Percentiles rank a stretch among this genome's conserved stretches.
phyloP scores from a whole-genome alignment of 2,888 invertebrate genomes.

The Germaria angustata region DNA sequence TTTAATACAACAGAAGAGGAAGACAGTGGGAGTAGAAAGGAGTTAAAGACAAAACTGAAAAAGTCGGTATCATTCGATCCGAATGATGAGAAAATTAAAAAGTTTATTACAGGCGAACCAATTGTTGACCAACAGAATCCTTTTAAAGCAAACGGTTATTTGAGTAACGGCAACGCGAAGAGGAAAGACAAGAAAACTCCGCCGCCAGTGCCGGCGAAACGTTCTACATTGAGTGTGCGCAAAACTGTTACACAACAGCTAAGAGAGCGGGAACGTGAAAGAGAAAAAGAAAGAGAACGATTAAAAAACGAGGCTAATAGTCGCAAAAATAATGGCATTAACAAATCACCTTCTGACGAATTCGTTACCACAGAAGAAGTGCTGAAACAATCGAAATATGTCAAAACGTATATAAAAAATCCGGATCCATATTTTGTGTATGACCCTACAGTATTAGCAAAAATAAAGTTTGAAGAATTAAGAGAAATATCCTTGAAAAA shows the following conservation, averaged over 20 bases:
- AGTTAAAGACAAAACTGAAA: conserved; percentile 70
- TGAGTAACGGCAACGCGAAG: conserved; percentile 53
- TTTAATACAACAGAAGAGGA: conserved; percentile 63
- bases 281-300: conserved; percentile 73
- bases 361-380: conserved; percentile 79
- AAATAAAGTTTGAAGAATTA: conserved; percentile 76
- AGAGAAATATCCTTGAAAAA: conserved; percentile 72
- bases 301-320: conserved; percentile 68
- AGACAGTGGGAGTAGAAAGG: conserved; percentile 21
- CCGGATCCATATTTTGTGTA: conserved; percentile 79
- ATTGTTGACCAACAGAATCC: conserved; percentile 80
- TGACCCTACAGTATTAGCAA: conserved; percentile 78
- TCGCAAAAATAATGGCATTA: conserved; percentile 67
- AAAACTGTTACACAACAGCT: conserved; percentile 73
- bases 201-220: conserved; percentile 75
- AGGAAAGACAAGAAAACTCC: conserved; percentile 71
- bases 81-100: conserved; percentile 76
- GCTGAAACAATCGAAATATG: conserved; percentile 79
- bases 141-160: conserved; percentile 73
- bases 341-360: conserved; percentile 71
- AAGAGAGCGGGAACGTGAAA: conserved; percentile 70
- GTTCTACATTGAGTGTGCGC: conserved; percentile 74
- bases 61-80: conserved; percentile 78
- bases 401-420: conserved; percentile 80
- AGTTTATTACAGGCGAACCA: conserved; percentile 78